These are phyloP conservation scores for Scophthalmus maximus DNA, from an alignment of 2,113 vertebrate genomes.

Conservation along the genomic window DNA sequence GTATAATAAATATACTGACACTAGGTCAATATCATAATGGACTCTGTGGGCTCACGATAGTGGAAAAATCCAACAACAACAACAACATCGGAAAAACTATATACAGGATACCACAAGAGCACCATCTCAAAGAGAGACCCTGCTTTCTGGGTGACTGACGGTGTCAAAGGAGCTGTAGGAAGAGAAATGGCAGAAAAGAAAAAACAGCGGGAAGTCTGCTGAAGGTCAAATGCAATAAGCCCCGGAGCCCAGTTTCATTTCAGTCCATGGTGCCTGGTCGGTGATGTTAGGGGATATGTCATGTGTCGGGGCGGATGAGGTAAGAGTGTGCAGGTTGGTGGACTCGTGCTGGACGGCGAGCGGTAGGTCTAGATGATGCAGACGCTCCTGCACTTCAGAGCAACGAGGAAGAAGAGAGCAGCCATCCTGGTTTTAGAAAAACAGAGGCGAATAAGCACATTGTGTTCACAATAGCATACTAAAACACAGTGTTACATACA, in stretches of 20 bases:
- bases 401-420: no score
- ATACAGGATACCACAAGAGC: not conserved
- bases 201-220: not conserved
- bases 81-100: no score
- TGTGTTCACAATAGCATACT: no score
- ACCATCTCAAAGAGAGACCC: not conserved
- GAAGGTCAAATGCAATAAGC: conserved; percentile 3
- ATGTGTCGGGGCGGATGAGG: not conserved
- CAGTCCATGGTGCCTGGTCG: not conserved
- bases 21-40: not conserved
- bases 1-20: not conserved
- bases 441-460: no score
- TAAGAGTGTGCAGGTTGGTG: not conserved
- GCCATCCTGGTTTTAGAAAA: no score
- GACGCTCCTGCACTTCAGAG: no score
- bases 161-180: not conserved
- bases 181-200: conserved; percentile 7
- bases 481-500: no score
- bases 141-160: not conserved
- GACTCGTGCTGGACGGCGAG: not conserved
- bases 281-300: conserved; percentile 4
- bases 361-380: not conserved
- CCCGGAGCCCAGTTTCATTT: not conserved
- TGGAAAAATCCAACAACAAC: no score
- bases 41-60: not conserved